A percentile compares a stretch with the other conserved stretches of the same genome.
phyloP scores from a whole-genome alignment of 2,888 invertebrate genomes.

The Dryococelus australis region DNA sequence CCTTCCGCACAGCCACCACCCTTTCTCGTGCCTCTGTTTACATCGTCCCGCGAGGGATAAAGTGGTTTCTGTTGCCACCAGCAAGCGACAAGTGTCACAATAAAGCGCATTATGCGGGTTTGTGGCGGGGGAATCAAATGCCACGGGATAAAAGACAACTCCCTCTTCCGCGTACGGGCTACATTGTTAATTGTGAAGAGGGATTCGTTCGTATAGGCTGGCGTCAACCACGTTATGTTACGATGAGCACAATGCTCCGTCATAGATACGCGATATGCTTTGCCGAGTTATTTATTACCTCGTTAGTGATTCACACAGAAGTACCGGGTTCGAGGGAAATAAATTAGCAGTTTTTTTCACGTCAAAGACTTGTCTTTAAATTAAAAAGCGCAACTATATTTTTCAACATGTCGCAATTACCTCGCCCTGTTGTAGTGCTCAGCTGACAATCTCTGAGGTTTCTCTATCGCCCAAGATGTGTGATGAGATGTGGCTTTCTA shows the following conservation, averaged over 20 bases:
- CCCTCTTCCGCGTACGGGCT: not conserved
- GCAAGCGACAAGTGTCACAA: slow-evolving; percentile 16
- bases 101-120: slow-evolving; percentile 6
- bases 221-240: not conserved
- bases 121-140: not conserved
- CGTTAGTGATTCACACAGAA: slow-evolving; percentile 6
- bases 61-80: not conserved
- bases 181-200: slow-evolving; percentile 16
- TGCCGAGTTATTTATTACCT: slow-evolving; percentile 1
- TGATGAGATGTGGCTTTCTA: too few species aligned
- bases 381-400: too few species aligned
- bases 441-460: too few species aligned
- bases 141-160: not conserved
- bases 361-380: too few species aligned
- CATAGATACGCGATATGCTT: not conserved
- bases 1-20: not conserved
- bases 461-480: too few species aligned
- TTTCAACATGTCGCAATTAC: too few species aligned
- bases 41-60: slow-evolving; percentile 16
- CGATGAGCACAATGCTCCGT: not conserved
- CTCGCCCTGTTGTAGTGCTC: too few species aligned
- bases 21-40: not conserved
- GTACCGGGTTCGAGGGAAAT: not conserved
- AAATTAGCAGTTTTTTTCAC: too few species aligned
- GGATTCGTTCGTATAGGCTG: not conserved